Base-by-base conservation (phyloP, 2,797 vertebrate species). In the Oceanodroma leucorhoa region DNA sequence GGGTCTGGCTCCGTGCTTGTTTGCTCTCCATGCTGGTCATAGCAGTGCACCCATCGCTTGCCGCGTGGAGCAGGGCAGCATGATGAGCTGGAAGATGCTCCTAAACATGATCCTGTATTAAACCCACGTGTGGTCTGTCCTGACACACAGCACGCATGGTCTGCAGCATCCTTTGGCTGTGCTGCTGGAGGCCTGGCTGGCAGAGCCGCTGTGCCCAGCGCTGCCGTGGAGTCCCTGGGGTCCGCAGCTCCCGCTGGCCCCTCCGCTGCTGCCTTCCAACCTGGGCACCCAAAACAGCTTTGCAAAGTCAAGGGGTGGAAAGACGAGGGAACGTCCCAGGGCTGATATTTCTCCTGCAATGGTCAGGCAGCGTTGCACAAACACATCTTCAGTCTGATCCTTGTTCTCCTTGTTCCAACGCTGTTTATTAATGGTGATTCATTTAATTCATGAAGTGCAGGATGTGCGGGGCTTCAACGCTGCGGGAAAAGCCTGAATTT, bases 271-370 rank as follows among this genome's bases (percentile, higher is more conserved):
- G 48, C 69, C 50, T 81, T 62, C 48, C 93, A 60, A 2, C 51
- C 27, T 3, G 14, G 64, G 43, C 32, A 53, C 48, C 48, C 48
- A 18, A 36, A 85, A 6, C 29, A 53, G 24, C 66, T 88, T 62
- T 43, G 51, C 78, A 48, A 10, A 50, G 16, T 20, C 71, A 24
- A 79, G 46, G 58, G 40, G 24, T 48, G 79, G 65, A 38, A 53
- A 58, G 66, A 15, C 0, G 0, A 38, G 50, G 70, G 43, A 65
- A 11, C 3, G 3, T 54, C n/a, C 14, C 3, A 0, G 26, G 66
- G 73, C 23, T 55, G 72, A 24, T 34, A 23, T 22, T 93, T 81
- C 46, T 79, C 57, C 77, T 94, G 77, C 40, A 32, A 0, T 9
- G 58, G 20, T 83, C 29, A 5, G 41, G 57, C 64, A 67, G 19